Base-by-base conservation (phyloP, 2,888 invertebrate genomes). In the Diaperis boleti region DNA sequence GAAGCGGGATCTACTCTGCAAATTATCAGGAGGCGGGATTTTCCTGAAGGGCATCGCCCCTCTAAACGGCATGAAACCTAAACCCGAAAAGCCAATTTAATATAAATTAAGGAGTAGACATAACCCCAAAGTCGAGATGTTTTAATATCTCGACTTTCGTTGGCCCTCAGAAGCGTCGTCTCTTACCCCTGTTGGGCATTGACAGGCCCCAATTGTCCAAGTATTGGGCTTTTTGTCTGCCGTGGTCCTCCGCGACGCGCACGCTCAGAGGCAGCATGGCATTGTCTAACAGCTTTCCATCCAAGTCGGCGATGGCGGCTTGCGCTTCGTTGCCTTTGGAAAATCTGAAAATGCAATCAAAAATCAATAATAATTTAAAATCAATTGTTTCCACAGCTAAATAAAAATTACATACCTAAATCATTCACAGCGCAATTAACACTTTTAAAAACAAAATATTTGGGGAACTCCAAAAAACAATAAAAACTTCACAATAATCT, bases 321-420 rank as follows among this genome's bases (percentile, higher is more conserved):
- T 94, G 92, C 13, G 96, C 96, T 80, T 96, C 94, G 77, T 93
- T 92, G 57, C 93, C 88, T 76, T 92, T 92, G 74, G 94, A 92
- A 79, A 86, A 96, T 82, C 94, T 94, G 1, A 33, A 49, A 57
- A 47, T 31, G 13, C 22, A 22, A 26, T 26, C 8, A 26, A 26
- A n/a, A n/a, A n/a, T n/a, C n/a, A n/a, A n/a, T n/a, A n/a, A n/a
- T n/a, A n/a, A n/a, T n/a, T n/a, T n/a, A n/a, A n/a, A n/a, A n/a
- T n/a, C n/a, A n/a, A n/a, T n/a, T n/a, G n/a, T n/a, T n/a, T n/a
- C n/a, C n/a, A n/a, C n/a, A n/a, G n/a, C n/a, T n/a, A n/a, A n/a
- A n/a, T n/a, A n/a, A n/a, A n/a, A n/a, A n/a, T n/a, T n/a, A n/a
- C n/a, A n/a, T n/a, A n/a, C n/a, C n/a, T n/a, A n/a, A n/a, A n/a